Conservation (phyloP, 1,140 invertebrate genomes). For the Orussus abietinus region DNA sequence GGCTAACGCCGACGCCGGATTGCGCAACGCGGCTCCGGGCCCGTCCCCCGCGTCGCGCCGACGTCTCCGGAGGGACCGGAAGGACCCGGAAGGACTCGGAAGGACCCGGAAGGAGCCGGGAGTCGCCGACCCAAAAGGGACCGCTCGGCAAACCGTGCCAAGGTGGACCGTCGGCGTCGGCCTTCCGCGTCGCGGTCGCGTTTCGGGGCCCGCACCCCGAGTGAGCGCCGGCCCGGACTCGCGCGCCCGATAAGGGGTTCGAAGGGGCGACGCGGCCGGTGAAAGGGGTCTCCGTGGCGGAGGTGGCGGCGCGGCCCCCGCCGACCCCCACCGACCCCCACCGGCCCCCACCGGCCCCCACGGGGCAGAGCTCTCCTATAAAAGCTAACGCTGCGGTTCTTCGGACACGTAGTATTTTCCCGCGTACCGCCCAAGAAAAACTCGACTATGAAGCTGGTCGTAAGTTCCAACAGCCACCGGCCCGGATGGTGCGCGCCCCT, state of each 20-base stretch:
- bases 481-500: too few species aligned
- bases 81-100: too few species aligned
- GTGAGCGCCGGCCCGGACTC: slow-evolving; percentile 17
- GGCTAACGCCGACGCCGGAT: too few species aligned
- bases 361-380: slow-evolving; percentile 49
- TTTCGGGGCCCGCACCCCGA: slow-evolving; percentile 9
- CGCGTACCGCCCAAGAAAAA: slow-evolving; percentile 46
- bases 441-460: slow-evolving; percentile 49
- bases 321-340: too few species aligned
- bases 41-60: too few species aligned
- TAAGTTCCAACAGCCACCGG: slow-evolving; percentile 42
- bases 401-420: slow-evolving; percentile 45
- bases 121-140: too few species aligned
- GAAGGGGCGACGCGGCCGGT: slow-evolving; percentile 39
- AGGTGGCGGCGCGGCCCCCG: slow-evolving; percentile 17
- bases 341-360: too few species aligned
- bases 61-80: too few species aligned
- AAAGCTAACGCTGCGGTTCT: slow-evolving; percentile 49
- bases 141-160: slow-evolving; percentile 42
- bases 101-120: too few species aligned
- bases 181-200: slow-evolving; percentile 7
- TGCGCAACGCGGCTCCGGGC: too few species aligned
- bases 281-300: slow-evolving; percentile 40
- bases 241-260: slow-evolving; percentile 33
- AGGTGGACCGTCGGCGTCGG: slow-evolving; percentile 38